Evolutionary conservation across 2,888 invertebrate species (phyloP).

Genomic region (Melitaea athalia): DNA sequence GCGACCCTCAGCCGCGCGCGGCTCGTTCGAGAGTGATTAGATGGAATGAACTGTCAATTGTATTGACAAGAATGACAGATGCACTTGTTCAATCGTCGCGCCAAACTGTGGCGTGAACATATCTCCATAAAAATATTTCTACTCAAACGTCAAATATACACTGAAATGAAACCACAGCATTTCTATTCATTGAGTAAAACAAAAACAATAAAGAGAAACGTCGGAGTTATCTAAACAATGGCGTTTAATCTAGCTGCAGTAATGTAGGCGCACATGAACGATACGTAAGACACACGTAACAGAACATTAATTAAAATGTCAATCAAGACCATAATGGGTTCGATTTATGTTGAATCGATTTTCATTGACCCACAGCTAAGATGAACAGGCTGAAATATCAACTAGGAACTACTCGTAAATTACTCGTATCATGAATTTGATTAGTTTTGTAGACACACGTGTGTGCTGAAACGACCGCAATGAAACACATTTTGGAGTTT

Average conservation of each 20-base stretch:
- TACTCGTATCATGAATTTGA: background rate
- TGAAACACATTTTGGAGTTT: no score
- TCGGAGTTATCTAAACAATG: conserved; percentile 7
- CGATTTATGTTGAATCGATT: conserved; percentile 33
- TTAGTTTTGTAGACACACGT: background rate
- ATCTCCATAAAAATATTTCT: no score
- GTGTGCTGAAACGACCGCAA: background rate
- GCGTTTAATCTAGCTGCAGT: conserved; percentile 3
- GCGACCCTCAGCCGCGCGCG: no score
- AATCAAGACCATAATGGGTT: conserved; percentile 37
- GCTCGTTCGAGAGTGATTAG: no score
- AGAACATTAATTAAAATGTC: conserved; percentile 40
- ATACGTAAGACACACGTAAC: conserved; percentile 26
- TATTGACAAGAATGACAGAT: no score
- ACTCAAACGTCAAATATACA: no score
- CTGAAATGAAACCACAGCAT: background rate
- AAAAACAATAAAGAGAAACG: background rate
- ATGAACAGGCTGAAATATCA: background rate
- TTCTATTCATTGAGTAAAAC: background rate
- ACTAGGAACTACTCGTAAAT: background rate
- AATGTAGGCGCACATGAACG: conserved; percentile 8
- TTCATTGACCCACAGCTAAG: conserved; percentile 21
- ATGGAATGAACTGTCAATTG: no score
- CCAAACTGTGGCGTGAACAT: no score
- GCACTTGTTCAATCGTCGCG: no score